phyloP scores from a whole-genome alignment of 1,140 invertebrate genomes.

The Psilanteris sp. region DNA sequence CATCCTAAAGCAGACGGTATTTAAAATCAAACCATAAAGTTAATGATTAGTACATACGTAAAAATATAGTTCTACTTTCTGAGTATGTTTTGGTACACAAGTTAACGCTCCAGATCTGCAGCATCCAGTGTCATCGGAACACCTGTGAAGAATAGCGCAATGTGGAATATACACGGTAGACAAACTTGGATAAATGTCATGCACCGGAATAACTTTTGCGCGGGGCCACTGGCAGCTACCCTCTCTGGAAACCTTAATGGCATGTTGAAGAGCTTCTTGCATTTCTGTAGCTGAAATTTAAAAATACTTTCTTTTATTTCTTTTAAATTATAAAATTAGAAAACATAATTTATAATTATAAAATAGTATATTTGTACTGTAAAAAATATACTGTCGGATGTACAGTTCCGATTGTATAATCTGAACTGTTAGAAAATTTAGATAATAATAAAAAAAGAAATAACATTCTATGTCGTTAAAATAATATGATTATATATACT shows the following conservation, averaged over 20 bases:
- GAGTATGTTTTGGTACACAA: constrained; percentile 84
- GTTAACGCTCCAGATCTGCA: constrained; percentile 82
- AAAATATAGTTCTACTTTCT: constrained; percentile 85
- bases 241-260: constrained; percentile 81
- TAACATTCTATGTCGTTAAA: too few species aligned
- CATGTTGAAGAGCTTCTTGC: constrained; percentile 81
- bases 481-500: too few species aligned
- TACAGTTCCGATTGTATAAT: too few species aligned
- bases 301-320: background rate
- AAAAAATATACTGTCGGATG: too few species aligned
- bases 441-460: too few species aligned
- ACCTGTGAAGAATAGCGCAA: constrained; percentile 87
- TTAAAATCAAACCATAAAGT: too few species aligned
- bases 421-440: too few species aligned
- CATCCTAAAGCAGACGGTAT: too few species aligned
- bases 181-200: constrained; percentile 83
- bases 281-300: constrained; percentile 72
- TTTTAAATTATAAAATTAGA: too few species aligned
- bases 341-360: too few species aligned
- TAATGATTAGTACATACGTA: constrained; percentile 83
- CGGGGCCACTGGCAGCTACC: constrained; percentile 83
- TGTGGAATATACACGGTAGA: constrained; percentile 86
- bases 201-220: constrained; percentile 82
- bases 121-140: constrained; percentile 89
- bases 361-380: too few species aligned